A percentile compares a stretch with the other conserved stretches of the same genome.
Evolutionary conservation across 1,140 invertebrate genomes (phyloP).

Genomic region (Apis cerana): DNA sequence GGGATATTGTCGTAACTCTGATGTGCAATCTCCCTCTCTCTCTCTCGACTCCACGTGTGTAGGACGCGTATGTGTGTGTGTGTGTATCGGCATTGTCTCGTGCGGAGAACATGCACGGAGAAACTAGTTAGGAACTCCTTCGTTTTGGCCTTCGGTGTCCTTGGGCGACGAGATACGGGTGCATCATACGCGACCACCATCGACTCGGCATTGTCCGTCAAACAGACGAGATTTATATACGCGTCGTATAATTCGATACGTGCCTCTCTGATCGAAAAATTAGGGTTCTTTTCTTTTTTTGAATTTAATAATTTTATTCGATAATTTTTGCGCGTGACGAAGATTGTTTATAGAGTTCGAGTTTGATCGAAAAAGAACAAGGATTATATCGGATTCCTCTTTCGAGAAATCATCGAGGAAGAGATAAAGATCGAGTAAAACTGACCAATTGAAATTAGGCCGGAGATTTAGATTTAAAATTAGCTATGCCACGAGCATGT

Average conservation of each 20-base stretch:
- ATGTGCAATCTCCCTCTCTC: constrained; percentile 41
- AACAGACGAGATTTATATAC: neutral
- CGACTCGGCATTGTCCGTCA: constrained; percentile 32
- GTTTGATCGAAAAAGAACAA: no score
- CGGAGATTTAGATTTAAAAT: no score
- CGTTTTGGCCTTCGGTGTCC: constrained; percentile 58
- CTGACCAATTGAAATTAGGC: no score
- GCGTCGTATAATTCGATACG: neutral
- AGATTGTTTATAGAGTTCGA: no score
- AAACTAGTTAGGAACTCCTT: constrained; percentile 76
- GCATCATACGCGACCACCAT: constrained; percentile 8
- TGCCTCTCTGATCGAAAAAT: no score
- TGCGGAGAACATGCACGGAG: constrained; percentile 56
- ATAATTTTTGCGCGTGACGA: no score
- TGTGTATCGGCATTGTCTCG: constrained; percentile 62
- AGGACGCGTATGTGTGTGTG: constrained; percentile 30
- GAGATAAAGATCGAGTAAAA: no score
- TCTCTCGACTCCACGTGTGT: constrained; percentile 12
- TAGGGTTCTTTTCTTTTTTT: no score
- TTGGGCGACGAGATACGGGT: constrained; percentile 41
- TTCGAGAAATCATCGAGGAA: no score
- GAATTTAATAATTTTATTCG: no score
- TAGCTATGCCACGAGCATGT: no score
- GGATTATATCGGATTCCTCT: no score
- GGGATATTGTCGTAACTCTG: constrained; percentile 66